These are phyloP conservation scores for Cyphomyrus plagiostoma DNA, from an alignment of 2,113 vertebrate genomes.

Conservation along the genomic window DNA sequence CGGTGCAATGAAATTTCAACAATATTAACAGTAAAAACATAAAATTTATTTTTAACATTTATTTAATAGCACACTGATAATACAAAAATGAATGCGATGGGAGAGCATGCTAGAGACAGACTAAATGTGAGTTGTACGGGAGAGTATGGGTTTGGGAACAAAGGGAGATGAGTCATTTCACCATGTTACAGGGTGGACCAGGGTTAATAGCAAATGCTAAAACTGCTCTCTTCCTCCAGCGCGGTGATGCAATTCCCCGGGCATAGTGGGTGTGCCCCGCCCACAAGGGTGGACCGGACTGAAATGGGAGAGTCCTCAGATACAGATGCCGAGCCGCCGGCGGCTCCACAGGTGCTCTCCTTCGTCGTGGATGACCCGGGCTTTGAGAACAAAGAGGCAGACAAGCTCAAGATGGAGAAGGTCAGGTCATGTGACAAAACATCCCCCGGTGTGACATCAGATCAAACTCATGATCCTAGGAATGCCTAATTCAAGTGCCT, in stretches of 20 bases:
- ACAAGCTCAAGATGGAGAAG: constrained; percentile 60
- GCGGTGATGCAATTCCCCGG: neutral
- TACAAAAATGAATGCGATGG: neutral
- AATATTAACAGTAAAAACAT: no score
- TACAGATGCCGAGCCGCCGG: constrained; percentile 75
- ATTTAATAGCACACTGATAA: neutral
- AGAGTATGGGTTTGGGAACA: neutral
- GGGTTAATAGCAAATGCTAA: neutral
- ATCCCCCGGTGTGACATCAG: neutral
- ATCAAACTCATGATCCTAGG: neutral
- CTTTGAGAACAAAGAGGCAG: constrained; percentile 84
- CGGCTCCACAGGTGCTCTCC: constrained; percentile 88
- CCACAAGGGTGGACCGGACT: constrained; percentile 37
- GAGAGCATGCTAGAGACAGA: neutral
- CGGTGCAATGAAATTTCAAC: neutral
- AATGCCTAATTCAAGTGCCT: neutral
- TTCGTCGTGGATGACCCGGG: constrained; percentile 96
- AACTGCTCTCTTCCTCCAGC: neutral
- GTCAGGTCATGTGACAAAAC: constrained; percentile 27
- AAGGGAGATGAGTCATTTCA: neutral
- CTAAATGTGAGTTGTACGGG: neutral
- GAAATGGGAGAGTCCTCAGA: constrained; percentile 67
- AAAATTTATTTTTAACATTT: no score
- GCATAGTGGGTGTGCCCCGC: constrained; percentile 15
- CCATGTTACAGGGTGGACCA: neutral